These are phyloP conservation scores for Rhabditoides inermis DNA, from an alignment of 2,888 invertebrate species.

Conservation along the genomic window DNA sequence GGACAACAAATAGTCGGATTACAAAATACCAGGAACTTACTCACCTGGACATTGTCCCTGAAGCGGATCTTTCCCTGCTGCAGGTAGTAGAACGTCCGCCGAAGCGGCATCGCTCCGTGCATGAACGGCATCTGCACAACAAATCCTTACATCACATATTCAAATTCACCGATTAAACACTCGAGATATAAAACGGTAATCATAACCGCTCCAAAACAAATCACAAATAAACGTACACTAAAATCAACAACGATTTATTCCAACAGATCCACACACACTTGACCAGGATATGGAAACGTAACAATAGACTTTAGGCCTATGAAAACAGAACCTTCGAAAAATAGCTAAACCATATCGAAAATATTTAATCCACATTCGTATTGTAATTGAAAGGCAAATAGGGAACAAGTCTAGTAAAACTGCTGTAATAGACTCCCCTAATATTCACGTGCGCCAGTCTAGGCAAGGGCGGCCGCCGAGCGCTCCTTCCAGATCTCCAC, in stretches of 20 bases:
- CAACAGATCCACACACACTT: too few relatives aligned
- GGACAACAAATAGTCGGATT: too few relatives aligned
- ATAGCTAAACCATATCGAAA: neutral
- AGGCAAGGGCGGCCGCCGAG: slow-evolving; percentile 15
- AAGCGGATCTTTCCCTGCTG: slow-evolving; percentile 48
- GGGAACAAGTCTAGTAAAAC: too few relatives aligned
- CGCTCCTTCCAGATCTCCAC: slow-evolving; percentile 28
- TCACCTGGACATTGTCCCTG: slow-evolving; percentile 42
- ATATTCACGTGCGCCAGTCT: too few relatives aligned
- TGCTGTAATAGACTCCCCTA: too few relatives aligned
- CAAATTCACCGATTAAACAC: neutral
- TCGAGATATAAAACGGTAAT: neutral
- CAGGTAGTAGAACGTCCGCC: slow-evolving; percentile 51
- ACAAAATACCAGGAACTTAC: too few relatives aligned
- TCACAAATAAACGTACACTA: too few relatives aligned
- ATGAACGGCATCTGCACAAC: slow-evolving; percentile 45
- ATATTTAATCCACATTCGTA: too few relatives aligned
- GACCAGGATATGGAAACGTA: too few relatives aligned
- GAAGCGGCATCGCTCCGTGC: slow-evolving; percentile 49
- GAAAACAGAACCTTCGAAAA: neutral
- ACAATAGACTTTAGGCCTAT: neutral
- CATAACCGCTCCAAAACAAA: neutral
- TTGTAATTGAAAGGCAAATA: too few relatives aligned
- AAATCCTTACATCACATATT: neutral
- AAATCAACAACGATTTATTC: too few relatives aligned